Conservation (phyloP, 2,113 vertebrate genomes). For the Oenanthe melanoleuca region DNA sequence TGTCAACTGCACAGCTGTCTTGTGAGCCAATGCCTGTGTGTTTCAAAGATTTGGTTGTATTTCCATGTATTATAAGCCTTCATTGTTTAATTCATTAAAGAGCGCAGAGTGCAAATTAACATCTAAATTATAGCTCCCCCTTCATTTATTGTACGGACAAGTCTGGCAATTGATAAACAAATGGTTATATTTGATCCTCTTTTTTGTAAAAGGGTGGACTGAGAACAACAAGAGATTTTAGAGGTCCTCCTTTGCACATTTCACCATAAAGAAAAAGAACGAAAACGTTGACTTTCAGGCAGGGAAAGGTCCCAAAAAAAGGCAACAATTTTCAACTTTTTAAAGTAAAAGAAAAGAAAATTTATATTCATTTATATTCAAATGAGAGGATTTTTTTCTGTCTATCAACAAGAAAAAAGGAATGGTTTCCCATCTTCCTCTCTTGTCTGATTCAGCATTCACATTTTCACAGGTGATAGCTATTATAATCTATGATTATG, state of each 20-base stretch:
- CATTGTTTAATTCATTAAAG: slow-evolving; percentile 87
- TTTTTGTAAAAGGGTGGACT: slow-evolving; percentile 59
- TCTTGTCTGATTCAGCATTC: slow-evolving; percentile 69
- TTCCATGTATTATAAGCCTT: slow-evolving; percentile 84
- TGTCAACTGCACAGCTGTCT: slow-evolving; percentile 87
- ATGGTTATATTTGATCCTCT: slow-evolving; percentile 71
- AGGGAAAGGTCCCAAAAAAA: slow-evolving; percentile 56
- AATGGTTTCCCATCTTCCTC: slow-evolving; percentile 39
- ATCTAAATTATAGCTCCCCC: slow-evolving; percentile 80
- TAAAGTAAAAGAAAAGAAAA: slow-evolving; percentile 62
- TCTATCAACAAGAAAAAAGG: background rate
- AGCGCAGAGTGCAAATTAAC: slow-evolving; percentile 78
- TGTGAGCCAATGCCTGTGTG: slow-evolving; percentile 80
- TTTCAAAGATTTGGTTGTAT: slow-evolving; percentile 85
- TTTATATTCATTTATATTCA: slow-evolving; percentile 27
- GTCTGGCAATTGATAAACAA: slow-evolving; percentile 78
- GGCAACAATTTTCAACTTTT: slow-evolving; percentile 73
- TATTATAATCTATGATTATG: slow-evolving; percentile 76
- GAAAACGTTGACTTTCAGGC: slow-evolving; percentile 46
- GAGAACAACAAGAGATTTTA: slow-evolving; percentile 65
- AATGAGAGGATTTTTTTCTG: slow-evolving; percentile 46
- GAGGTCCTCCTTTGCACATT: slow-evolving; percentile 41
- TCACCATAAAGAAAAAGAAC: background rate
- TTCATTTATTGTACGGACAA: slow-evolving; percentile 77
- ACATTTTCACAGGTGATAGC: slow-evolving; percentile 71